Evolutionary conservation across 2,888 invertebrate species (phyloP).

Genomic region (Apantesis nais): DNA sequence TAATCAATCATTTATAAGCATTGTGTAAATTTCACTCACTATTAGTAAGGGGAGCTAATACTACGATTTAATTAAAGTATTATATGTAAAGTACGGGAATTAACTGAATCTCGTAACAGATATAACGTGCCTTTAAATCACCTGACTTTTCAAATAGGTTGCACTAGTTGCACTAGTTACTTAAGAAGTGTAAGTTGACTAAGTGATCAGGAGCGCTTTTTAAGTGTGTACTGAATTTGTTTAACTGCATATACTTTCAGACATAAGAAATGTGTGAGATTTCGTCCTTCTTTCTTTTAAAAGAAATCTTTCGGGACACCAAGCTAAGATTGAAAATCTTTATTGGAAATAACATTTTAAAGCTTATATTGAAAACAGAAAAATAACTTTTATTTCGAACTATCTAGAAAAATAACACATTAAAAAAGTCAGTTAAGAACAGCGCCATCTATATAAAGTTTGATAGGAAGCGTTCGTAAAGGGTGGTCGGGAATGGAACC

Average conservation of each 20-base stretch:
- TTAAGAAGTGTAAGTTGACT: no score
- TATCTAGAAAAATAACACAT: neutral
- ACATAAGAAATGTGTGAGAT: neutral
- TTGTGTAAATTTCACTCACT: neutral
- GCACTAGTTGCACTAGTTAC: no score
- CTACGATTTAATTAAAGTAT: neutral
- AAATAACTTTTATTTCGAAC: neutral
- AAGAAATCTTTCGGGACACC: neutral
- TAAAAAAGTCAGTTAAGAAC: neutral
- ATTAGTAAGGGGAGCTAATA: neutral
- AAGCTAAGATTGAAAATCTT: neutral
- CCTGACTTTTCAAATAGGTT: no score
- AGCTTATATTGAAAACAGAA: neutral
- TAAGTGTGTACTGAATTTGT: no score
- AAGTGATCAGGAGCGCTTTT: no score
- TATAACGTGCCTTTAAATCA: no score
- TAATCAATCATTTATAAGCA: neutral
- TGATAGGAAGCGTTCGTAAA: slow-evolving; percentile 7
- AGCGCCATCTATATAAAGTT: slow-evolving; percentile 40
- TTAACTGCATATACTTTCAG: no score
- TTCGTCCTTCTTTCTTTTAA: neutral
- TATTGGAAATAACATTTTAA: neutral
- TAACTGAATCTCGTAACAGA: no score
- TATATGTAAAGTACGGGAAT: neutral
- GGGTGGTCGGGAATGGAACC: slow-evolving; percentile 19